Base-by-base conservation (phyloP, 2,113 vertebrate species). In the Nesoenas mayeri region DNA sequence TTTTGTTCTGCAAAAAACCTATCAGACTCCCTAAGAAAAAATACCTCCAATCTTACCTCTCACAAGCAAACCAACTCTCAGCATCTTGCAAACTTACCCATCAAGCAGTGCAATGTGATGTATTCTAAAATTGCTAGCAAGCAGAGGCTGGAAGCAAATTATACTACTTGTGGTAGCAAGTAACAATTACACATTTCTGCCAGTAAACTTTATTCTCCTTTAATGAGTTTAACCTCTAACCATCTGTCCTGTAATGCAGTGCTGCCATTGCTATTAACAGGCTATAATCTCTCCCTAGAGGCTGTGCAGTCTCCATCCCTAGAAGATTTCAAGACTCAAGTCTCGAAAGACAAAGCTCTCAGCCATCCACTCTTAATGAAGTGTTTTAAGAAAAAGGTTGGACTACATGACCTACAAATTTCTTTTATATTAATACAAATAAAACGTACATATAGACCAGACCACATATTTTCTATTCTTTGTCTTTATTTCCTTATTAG, bases 31-130 rank as follows among this genome's bases (percentile, higher is more conserved):
- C 9, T 72, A 86, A 50, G 16, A 77, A 91, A 79, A 50, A 31
- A 34, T 67, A 2, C 9, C 4, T 54, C 4, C 5, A 54, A 11
- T 51, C 26, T 80, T 80, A 65, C 19, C 12, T 69, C 40, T 89
- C 16, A 28, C 12, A 87, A 36, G 16, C 6, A 67, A 67, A 64
- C 2, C 2, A 64, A 29, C 17, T 32, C 14, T 74, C 2, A 0
- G 21, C 29, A 12, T 61, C 65, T 53, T 5, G 4, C 44, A 85
- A 61, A 53, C 18, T 38, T 71, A 29, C 5, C 62, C 31, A 72
- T 58, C 42, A 48, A 72, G 38, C 13, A 91, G 51, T 0, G 0
- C 17, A 48, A 24, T 0, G 2, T 4, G 6, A 57, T 14, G 32
- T 29, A 36, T 58, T 73, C 1, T 32, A 61, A 70, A 85, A 78